Conservation (phyloP, 2,888 invertebrate species). For the Nymphalis polychloros region DNA sequence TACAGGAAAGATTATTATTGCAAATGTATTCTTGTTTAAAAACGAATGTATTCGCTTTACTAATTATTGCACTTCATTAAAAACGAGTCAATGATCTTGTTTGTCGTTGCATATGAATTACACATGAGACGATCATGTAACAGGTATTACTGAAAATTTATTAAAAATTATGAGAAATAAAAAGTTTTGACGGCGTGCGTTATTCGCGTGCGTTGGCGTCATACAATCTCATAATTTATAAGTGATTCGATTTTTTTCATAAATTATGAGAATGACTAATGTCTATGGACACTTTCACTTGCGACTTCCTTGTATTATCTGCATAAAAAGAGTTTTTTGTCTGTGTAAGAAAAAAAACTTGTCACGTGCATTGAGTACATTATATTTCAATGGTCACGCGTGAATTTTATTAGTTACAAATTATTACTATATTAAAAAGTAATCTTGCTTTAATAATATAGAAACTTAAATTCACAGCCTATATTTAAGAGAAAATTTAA, state of each 20-base stretch:
- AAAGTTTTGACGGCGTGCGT: conserved; percentile 2
- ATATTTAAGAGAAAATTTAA: too few species aligned
- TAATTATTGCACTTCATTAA: background rate
- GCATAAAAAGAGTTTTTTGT: background rate
- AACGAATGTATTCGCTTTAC: background rate
- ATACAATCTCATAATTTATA: background rate
- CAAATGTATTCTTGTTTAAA: background rate
- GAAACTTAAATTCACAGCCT: too few species aligned
- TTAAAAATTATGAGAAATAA: background rate
- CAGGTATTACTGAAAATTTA: conserved; percentile 4
- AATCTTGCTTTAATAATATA: too few species aligned
- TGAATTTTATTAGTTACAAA: too few species aligned
- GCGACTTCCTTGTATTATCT: conserved; percentile 1
- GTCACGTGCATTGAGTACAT: too few species aligned
- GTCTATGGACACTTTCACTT: background rate
- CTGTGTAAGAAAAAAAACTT: too few species aligned
- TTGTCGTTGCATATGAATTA: background rate
- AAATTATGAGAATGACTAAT: background rate
- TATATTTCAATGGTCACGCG: too few species aligned
- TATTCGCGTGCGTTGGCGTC: conserved; percentile 1
- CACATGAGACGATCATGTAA: conserved; percentile 13
- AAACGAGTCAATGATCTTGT: conserved; percentile 8
- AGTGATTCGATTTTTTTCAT: background rate
- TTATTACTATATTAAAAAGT: too few species aligned
- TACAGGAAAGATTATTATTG: conserved; percentile 41